Percentiles rank a stretch among this genome's conserved stretches.
Evolutionary conservation across 2,797 vertebrate species (phyloP).

Genomic region (Pachyuromys duprasi): DNA sequence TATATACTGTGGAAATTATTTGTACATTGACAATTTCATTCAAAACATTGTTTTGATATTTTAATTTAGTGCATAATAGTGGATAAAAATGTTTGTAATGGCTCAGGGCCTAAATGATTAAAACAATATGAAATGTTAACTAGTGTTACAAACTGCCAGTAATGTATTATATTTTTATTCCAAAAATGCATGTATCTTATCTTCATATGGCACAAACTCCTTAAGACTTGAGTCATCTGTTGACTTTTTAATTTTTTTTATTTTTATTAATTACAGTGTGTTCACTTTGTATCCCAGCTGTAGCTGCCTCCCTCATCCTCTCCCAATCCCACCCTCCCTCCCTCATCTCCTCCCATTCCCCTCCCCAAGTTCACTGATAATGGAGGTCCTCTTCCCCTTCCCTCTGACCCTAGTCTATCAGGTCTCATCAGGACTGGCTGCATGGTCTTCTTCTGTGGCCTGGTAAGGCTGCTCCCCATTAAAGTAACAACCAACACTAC

Average conservation of each 20-base stretch:
- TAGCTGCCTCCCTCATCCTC: too few species aligned
- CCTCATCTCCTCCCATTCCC: too few species aligned
- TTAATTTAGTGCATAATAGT: not conserved
- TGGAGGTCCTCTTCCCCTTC: too few species aligned
- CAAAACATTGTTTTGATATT: conserved; percentile 44
- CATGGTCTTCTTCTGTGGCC: too few species aligned
- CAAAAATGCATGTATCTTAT: not conserved
- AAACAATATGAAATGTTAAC: not conserved
- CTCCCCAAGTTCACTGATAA: too few species aligned
- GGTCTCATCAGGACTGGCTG: too few species aligned
- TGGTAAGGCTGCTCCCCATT: too few species aligned
- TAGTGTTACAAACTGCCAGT: not conserved
- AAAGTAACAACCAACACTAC: not conserved
- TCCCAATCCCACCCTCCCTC: too few species aligned
- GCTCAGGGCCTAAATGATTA: not conserved
- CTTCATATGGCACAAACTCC: not conserved
- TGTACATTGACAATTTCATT: not conserved
- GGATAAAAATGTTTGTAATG: not conserved
- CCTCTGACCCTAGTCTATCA: too few species aligned
- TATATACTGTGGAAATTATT: not conserved
- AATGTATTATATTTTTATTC: not conserved
- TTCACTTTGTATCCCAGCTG: too few species aligned
- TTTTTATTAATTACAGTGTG: too few species aligned
- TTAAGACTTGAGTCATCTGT: not conserved
- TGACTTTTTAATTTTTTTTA: not conserved